Percentiles rank a stretch among this genome's conserved stretches.
Conservation (phyloP, 1,140 invertebrate genomes). For the Drosophila repleta region DNA sequence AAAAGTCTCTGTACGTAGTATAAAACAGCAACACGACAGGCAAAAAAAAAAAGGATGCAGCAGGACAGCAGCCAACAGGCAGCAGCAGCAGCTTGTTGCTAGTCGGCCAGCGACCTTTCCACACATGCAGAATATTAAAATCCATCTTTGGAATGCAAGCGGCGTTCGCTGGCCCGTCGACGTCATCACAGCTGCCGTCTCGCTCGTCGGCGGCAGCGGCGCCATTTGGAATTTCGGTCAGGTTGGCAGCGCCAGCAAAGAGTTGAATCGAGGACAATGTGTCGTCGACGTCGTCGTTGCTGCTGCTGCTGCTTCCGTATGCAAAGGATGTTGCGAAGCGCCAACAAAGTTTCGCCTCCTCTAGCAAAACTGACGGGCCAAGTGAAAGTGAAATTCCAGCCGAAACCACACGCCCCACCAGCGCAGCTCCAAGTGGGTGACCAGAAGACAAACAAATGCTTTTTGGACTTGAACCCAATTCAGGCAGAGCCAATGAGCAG, state of each 20-base stretch:
- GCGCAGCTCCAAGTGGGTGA: conserved; percentile 27
- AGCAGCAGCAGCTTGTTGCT: conserved; percentile 37
- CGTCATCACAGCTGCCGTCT: conserved; percentile 68
- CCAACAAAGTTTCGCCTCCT: conserved; percentile 76
- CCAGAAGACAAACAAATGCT: conserved; percentile 69
- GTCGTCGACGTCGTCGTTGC: conserved; percentile 45
- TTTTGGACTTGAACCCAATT: conserved; percentile 71
- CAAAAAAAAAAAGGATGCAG: conserved; percentile 19
- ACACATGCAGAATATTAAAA: conserved; percentile 83
- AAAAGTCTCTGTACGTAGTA: conserved; percentile 3
- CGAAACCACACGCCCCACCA: neutral
- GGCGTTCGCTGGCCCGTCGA: conserved; percentile 61
- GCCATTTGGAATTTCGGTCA: conserved; percentile 75
- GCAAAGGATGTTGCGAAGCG: conserved; percentile 78
- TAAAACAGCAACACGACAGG: conserved; percentile 37
- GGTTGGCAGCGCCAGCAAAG: conserved; percentile 72
- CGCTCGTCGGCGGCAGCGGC: conserved; percentile 38
- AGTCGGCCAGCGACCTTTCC: conserved; percentile 77
- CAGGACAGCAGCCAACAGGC: conserved; percentile 30
- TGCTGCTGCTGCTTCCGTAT: conserved; percentile 75
- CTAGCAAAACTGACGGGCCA: conserved; percentile 73
- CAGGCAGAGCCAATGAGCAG: conserved; percentile 18
- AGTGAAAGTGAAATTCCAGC: conserved; percentile 75
- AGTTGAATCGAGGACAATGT: conserved; percentile 81
- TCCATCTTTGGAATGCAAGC: conserved; percentile 80